Base-by-base conservation (phyloP, 1,140 invertebrate genomes). In the Drosophila yakuba region DNA sequence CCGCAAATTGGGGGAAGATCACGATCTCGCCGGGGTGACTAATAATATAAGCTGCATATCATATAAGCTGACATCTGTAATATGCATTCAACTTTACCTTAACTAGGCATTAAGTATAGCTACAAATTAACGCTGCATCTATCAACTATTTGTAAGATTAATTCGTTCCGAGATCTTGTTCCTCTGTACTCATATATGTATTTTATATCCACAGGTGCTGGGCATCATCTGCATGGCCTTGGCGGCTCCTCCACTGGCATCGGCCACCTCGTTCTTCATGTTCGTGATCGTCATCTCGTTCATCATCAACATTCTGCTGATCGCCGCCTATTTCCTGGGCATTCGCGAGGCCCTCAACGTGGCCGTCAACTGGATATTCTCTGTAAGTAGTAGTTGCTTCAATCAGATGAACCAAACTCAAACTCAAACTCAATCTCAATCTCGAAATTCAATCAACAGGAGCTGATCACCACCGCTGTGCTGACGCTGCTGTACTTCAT, bases 191-290 rank as follows among this genome's bases (percentile, higher is more conserved):
- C 32, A 32, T 32, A 25, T 4, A 25, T 20, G 0, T 8, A 10
- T 32, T 8, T 32, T 44, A 14, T 74, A 88, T 85, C 95, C 95
- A 59, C 94, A 97, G 97, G 74, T 95, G n/a, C 81, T 97, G 48
- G 97, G 96, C 45, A 96, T 97, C 52, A 94, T 98, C 75, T 97
- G 96, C 78, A 96, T 97, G 95, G 94, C 95, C 4, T 94, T 95
- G 44, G 96, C 95, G 1, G 95, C 96, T 1, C 96, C 96, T 0
- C 94, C 95, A 0, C 81, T 91, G 23, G 84, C 93, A 12, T 80
- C 92, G 15, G 95, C 94, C 48, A 95, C 96, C 1, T 94, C 96
- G 75, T 97, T 96, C 94, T 98, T 97, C 92, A 94, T 97, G 28
- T 97, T 97, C 85, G 96, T 97, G 14, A 96, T 95, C 3, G 96